Evolutionary conservation across 1,140 invertebrate genomes (phyloP), one percentile per base, ranked within the genome.

Genomic region (Trichonephila inaurata): DNA sequence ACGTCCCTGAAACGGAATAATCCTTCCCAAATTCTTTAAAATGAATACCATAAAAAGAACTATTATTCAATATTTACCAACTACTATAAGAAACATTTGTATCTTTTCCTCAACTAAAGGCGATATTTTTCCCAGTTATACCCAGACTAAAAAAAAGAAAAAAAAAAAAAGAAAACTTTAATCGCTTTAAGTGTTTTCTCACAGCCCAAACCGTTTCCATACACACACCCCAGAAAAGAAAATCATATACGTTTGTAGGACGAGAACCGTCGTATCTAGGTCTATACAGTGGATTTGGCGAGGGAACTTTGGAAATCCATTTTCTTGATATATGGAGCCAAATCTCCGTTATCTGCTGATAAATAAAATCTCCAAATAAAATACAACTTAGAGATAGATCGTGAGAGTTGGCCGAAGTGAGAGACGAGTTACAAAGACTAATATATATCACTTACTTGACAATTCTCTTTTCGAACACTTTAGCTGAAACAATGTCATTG

Each of bases 401-500:
- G 18, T 5, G 21, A 83, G 51, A 83, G 81, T 51, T 83, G 51
- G 81, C 40, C 81, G 7, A n/a, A 51, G 28, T 44, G 77, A 82
- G 77, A 19, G 16, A 33, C 77, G 7, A 82, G 69, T 72, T 40
- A 72, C 28, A 72, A 72, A 72, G 69, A 72, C 69, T 72, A 33
- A 72, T 72, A 72, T 72, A 72, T 72, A 72, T 72, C 69, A 72
- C 69, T 72, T 72, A 72, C 24, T 72, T 33, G 69, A 72, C 81
- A 83, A 72, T 72, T 51, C 81, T 5, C 81, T 83, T 58, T 58
- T 83, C 51, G 81, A 83, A 83, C 81, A 83, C 81, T 83, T 40
- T 83, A 83, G 81, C 44, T 51, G 44, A 83, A 83, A 83, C 81
- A 83, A 83, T 51, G 81, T 51, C 81, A 58, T 83, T 58, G 81